Evolutionary conservation across 2,888 invertebrate genomes (phyloP).

Genomic region (Cephus spinipes): DNA sequence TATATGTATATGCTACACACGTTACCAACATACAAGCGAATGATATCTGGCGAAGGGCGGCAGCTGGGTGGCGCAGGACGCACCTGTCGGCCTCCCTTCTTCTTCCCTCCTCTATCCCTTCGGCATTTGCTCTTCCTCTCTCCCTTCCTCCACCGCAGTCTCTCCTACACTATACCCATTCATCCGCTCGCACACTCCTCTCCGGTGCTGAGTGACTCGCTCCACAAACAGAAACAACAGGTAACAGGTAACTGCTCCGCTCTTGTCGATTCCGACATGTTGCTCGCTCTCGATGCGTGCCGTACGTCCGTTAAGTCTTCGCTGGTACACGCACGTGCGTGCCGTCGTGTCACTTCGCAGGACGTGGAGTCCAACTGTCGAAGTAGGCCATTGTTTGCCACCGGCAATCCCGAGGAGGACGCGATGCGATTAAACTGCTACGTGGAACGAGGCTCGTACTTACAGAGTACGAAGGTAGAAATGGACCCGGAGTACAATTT

Average conservation of each 20-base stretch:
- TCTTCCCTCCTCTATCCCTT: neutral
- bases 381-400: conserved; percentile 9
- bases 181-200: neutral
- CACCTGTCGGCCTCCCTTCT: conserved; percentile 59
- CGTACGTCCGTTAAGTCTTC: conserved; percentile 38
- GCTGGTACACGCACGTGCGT: conserved; percentile 31
- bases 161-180: neutral
- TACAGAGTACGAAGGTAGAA: neutral
- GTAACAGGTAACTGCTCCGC: conserved; percentile 44
- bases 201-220: neutral
- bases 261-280: conserved; percentile 37
- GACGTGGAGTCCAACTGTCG: conserved; percentile 23
- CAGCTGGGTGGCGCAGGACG: conserved; percentile 60
- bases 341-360: neutral
- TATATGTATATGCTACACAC: neutral
- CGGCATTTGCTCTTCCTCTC: neutral
- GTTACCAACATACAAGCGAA: conserved; percentile 26
- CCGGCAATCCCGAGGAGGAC: neutral
- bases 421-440: neutral
- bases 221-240: conserved; percentile 55
- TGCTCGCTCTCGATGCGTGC: conserved; percentile 38
- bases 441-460: neutral
- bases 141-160: neutral
- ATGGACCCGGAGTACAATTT: neutral
- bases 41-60: conserved; percentile 54